Evolutionary conservation across 2,797 vertebrate species (phyloP).

Genomic region (Sorex maritimensis): DNA sequence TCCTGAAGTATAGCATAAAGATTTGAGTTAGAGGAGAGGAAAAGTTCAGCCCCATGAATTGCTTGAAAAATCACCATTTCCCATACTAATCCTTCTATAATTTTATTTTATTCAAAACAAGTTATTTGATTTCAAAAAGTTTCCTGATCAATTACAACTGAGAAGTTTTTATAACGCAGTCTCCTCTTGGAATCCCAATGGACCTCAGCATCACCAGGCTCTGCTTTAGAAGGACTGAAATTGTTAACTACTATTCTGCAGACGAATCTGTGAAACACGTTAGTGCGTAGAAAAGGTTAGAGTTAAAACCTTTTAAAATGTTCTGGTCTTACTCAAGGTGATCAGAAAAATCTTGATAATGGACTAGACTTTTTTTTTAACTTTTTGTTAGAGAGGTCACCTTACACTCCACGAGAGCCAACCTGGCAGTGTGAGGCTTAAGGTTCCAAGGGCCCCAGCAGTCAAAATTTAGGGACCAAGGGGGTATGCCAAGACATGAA

Average conservation of each 20-base stretch:
- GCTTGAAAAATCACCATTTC: conserved; percentile 36
- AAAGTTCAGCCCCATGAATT: conserved; percentile 3
- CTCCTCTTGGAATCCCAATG: not conserved
- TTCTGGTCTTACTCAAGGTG: not conserved
- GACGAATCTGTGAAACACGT: not conserved
- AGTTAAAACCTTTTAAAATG: not conserved
- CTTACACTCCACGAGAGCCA: no score
- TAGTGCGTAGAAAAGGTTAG: not conserved
- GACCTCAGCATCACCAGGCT: not conserved
- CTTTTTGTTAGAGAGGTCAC: no score
- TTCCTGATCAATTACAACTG: conserved; percentile 10
- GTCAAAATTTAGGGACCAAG: no score
- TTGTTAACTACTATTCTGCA: not conserved
- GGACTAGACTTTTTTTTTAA: not conserved
- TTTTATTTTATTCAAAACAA: conserved; percentile 20
- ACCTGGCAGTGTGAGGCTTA: no score
- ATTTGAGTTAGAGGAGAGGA: not conserved
- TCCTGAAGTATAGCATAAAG: conserved; percentile 14
- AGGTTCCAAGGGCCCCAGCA: no score
- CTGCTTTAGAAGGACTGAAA: not conserved
- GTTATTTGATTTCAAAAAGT: not conserved
- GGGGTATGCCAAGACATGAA: no score
- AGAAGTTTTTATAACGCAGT: not conserved
- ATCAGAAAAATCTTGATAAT: not conserved
- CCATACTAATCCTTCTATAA: conserved; percentile 30